phyloP scores from a whole-genome alignment of 2,888 invertebrate species.

The Linnaemya vulpina region DNA sequence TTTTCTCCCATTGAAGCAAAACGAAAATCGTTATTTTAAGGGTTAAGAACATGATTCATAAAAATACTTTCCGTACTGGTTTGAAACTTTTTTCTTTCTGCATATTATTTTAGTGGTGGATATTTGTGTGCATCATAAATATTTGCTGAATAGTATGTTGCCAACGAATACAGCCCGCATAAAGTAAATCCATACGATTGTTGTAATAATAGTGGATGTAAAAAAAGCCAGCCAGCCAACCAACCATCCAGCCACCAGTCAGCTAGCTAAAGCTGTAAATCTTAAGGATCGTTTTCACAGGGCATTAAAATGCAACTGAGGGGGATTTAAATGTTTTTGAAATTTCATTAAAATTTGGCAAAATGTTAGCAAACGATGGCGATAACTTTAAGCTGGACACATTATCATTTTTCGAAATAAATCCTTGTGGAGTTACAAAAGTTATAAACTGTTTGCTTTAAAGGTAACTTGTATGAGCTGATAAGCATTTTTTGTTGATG shows the following conservation, averaged over 20 bases:
- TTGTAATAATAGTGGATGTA: constrained; percentile 48
- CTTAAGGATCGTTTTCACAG: constrained; percentile 27
- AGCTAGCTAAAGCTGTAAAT: constrained; percentile 19
- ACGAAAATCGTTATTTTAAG: constrained; percentile 33
- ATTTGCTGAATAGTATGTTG: constrained; percentile 11
- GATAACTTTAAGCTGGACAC: background rate
- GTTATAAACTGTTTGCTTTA: background rate
- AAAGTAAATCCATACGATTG: constrained; percentile 28
- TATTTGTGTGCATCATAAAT: constrained; percentile 30
- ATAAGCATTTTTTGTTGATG: too few species aligned
- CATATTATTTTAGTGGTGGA: constrained; percentile 37
- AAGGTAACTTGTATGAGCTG: background rate
- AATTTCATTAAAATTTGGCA: background rate
- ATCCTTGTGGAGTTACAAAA: too few species aligned
- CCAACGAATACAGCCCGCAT: constrained; percentile 50
- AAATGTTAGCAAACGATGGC: background rate
- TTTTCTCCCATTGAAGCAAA: background rate
- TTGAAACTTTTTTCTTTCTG: background rate
- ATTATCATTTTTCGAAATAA: too few species aligned
- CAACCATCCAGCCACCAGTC: background rate
- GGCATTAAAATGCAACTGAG: background rate
- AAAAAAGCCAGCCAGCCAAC: constrained; percentile 8
- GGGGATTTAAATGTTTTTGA: background rate
- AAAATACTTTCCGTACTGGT: constrained; percentile 28
- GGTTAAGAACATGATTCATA: constrained; percentile 42